Evolutionary conservation across 1,140 invertebrate genomes (phyloP).

Genomic region (Kradibia gibbosae): DNA sequence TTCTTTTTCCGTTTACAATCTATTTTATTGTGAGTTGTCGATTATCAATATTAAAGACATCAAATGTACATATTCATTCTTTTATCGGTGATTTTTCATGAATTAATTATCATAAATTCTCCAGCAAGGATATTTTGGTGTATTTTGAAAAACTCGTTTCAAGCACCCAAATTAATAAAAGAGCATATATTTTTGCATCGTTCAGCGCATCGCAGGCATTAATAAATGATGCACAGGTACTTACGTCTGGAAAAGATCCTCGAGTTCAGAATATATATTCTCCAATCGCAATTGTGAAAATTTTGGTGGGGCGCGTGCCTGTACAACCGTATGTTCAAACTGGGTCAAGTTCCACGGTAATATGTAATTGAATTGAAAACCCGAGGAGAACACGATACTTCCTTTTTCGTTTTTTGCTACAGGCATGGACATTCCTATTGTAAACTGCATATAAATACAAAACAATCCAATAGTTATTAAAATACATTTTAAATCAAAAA

Average conservation of each 20-base stretch:
- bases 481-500: background rate
- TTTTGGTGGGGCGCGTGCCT: conserved; percentile 43
- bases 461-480: background rate
- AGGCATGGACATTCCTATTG: conserved; percentile 64
- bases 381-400: conserved; percentile 60
- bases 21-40: background rate
- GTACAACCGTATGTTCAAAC: conserved; percentile 61
- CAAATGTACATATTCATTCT: background rate
- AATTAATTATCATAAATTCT: background rate
- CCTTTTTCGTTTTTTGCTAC: conserved; percentile 63
- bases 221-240: conserved; percentile 45
- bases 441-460: conserved; percentile 56
- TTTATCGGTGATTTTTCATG: background rate
- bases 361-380: conserved; percentile 69
- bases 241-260: conserved; percentile 66
- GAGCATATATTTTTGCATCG: background rate
- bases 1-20: background rate
- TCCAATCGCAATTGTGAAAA: conserved; percentile 56
- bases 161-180: background rate
- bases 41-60: background rate
- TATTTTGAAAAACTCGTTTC: background rate
- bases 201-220: background rate
- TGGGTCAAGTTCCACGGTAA: conserved; percentile 68
- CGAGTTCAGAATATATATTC: conserved; percentile 64
- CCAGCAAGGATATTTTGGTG: background rate